Percentiles rank a stretch among this genome's conserved stretches.
Evolutionary conservation across 2,888 invertebrate genomes (phyloP).

Genomic region (Drosophila mayaguana): DNA sequence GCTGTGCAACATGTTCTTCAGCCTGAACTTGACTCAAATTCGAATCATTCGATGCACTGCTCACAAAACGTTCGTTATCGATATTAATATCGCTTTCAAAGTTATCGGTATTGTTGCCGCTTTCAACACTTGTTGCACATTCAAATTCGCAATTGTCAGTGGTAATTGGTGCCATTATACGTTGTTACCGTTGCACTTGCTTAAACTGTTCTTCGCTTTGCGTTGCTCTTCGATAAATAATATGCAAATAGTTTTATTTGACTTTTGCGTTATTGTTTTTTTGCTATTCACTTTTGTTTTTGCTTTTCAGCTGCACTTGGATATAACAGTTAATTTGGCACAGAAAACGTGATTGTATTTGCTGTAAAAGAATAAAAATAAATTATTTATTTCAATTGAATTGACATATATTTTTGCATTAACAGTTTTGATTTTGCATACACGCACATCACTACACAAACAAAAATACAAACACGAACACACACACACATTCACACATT

Average conservation of each 20-base stretch:
- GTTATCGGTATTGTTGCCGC: constrained; percentile 59
- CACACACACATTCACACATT: constrained; percentile 25
- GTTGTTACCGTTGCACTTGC: constrained; percentile 78
- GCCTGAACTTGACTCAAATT: constrained; percentile 56
- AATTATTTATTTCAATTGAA: constrained; percentile 34
- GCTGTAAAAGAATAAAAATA: constrained; percentile 42
- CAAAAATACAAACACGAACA: constrained; percentile 11
- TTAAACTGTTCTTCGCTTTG: constrained; percentile 59
- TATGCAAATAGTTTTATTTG: constrained; percentile 39
- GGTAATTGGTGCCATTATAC: constrained; percentile 85
- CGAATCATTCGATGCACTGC: constrained; percentile 55
- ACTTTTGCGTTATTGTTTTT: constrained; percentile 18
- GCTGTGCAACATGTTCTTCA: constrained; percentile 40
- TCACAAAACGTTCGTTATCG: constrained; percentile 50
- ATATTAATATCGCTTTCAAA: constrained; percentile 55
- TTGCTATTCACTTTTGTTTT: constrained; percentile 8
- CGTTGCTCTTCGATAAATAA: constrained; percentile 46
- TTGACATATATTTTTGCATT: constrained; percentile 25
- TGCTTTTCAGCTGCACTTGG: constrained; percentile 47
- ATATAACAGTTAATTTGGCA: constrained; percentile 51
- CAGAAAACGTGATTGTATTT: constrained; percentile 36
- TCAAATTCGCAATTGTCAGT: constrained; percentile 84
- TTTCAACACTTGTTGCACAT: constrained; percentile 84
- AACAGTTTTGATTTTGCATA: constrained; percentile 39
- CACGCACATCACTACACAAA: constrained; percentile 25